Percentiles rank a stretch among this genome's conserved stretches.
Evolutionary conservation across 2,113 vertebrate species (phyloP).

Genomic region (Syrrhaptes paradoxus): DNA sequence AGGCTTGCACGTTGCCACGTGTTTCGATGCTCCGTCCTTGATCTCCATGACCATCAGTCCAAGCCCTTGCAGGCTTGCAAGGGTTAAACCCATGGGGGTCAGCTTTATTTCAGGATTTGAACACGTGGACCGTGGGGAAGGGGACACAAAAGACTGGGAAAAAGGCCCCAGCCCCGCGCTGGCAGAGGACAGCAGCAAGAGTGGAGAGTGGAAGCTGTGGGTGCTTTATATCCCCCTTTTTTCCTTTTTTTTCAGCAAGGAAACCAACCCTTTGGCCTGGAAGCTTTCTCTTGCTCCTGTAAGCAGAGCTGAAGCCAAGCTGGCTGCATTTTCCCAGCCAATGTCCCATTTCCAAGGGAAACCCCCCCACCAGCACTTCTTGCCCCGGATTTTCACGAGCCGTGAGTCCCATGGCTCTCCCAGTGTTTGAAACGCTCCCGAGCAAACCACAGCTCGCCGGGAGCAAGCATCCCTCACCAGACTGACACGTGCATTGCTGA

Average conservation of each 20-base stretch:
- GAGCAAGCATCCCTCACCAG: fast-evolving
- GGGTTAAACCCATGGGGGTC: background rate
- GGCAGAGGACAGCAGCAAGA: background rate
- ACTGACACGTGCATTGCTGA: background rate
- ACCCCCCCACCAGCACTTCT: background rate
- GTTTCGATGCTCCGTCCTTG: background rate
- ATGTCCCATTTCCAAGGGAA: background rate
- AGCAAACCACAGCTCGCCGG: background rate
- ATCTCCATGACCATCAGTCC: background rate
- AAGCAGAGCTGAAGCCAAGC: background rate
- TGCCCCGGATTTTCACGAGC: background rate
- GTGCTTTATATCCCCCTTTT: background rate
- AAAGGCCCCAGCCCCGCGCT: background rate
- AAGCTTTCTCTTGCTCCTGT: background rate
- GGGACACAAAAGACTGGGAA: background rate
- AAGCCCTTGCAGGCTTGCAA: background rate
- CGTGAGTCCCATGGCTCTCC: background rate
- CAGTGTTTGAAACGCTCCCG: background rate
- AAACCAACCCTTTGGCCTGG: background rate
- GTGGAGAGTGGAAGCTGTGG: background rate
- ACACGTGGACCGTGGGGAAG: background rate
- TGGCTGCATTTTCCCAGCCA: background rate
- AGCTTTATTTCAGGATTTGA: background rate
- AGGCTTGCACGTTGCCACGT: fast-evolving
- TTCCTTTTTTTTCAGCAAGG: background rate